Percentiles rank a stretch among this genome's conserved stretches.
Evolutionary conservation across 1,140 invertebrate species (phyloP).

Genomic region (Drosophila parabipectinata): DNA sequence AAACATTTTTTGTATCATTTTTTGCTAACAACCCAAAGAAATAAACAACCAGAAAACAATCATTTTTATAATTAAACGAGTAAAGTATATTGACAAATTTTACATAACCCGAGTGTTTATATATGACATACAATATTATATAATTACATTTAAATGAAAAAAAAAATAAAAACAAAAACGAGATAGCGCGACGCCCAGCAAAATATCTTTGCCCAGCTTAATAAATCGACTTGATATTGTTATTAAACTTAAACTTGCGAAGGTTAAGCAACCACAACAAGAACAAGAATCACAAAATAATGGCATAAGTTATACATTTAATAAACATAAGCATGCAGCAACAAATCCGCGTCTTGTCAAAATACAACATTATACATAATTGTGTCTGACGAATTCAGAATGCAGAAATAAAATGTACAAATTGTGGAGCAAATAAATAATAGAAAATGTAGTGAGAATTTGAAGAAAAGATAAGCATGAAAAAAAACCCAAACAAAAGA

Average conservation of each 20-base stretch:
- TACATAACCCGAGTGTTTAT: conserved; percentile 63
- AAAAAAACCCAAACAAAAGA: conserved; percentile 12
- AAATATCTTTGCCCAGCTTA: conserved; percentile 55
- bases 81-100: conserved; percentile 68
- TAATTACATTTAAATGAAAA: conserved; percentile 39
- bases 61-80: conserved; percentile 68
- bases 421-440: conserved; percentile 72
- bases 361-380: conserved; percentile 51
- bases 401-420: conserved; percentile 79
- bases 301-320: conserved; percentile 62
- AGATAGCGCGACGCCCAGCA: conserved; percentile 22
- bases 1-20: conserved; percentile 71
- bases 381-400: conserved; percentile 54
- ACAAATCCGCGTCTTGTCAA: conserved; percentile 81
- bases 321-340: conserved; percentile 52
- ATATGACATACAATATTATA: conserved; percentile 39
- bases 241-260: conserved; percentile 58
- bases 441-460: conserved; percentile 54
- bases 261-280: conserved; percentile 49
- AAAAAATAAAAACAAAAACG: background rate
- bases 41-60: conserved; percentile 59
- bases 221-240: conserved; percentile 62
- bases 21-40: conserved; percentile 78
- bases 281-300: conserved; percentile 53
- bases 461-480: conserved; percentile 8